These are phyloP conservation scores for Cettia cetti DNA, from an alignment of 2,113 vertebrate species.

Conservation along the genomic window DNA sequence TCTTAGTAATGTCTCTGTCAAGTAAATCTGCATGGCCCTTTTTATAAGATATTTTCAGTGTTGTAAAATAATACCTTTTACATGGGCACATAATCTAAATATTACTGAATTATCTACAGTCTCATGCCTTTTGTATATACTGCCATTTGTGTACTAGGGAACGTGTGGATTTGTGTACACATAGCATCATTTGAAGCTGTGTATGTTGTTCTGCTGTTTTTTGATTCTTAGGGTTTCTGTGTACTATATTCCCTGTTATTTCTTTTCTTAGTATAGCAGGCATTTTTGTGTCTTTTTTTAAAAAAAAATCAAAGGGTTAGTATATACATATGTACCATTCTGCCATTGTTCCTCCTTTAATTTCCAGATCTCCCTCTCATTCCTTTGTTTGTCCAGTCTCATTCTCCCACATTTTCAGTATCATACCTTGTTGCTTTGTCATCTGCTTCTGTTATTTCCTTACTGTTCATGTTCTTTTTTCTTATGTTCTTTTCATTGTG, in stretches of 20 bases:
- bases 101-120: neutral
- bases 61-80: neutral
- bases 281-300: neutral
- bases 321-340: neutral
- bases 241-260: neutral
- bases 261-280: neutral
- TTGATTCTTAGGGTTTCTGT: neutral
- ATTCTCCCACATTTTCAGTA: neutral
- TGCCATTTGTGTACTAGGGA: neutral
- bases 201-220: neutral
- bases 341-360: neutral
- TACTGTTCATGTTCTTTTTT: neutral
- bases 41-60: neutral
- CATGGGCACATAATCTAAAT: neutral
- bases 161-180: neutral
- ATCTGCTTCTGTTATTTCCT: neutral
- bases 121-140: neutral
- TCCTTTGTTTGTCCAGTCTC: neutral
- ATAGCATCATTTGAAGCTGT: neutral
- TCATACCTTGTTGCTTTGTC: neutral
- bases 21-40: neutral
- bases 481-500: neutral
- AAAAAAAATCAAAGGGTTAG: neutral
- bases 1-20: neutral
- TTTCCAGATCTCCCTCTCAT: neutral